Evolutionary conservation across 1,140 invertebrate genomes (phyloP).

Genomic region (Drosophila setifemur): DNA sequence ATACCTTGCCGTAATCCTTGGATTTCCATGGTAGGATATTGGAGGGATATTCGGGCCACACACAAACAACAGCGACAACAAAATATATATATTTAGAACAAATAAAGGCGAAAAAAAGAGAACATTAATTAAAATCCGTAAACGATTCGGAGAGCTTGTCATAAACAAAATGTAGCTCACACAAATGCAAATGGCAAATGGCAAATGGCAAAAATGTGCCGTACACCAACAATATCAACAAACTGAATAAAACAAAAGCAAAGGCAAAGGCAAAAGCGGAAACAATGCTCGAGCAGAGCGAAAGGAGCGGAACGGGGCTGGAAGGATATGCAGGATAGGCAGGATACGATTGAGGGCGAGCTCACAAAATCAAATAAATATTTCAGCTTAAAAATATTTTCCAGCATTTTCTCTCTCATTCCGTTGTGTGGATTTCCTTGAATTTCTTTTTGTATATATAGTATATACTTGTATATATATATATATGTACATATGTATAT

Average conservation of each 20-base stretch:
- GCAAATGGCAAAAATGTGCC: conserved; percentile 23
- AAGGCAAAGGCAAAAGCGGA: conserved; percentile 20
- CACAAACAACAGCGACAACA: too few species aligned
- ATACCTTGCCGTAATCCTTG: background rate
- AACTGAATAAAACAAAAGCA: conserved; percentile 4
- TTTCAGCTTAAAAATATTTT: conserved; percentile 64
- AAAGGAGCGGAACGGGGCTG: background rate
- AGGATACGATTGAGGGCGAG: conserved; percentile 10
- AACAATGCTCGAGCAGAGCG: conserved; percentile 26
- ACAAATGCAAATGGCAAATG: conserved; percentile 4
- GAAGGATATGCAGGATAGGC: too few species aligned
- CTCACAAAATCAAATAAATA: conserved; percentile 61
- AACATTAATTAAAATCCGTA: background rate
- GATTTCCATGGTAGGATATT: too few species aligned
- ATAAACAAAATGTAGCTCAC: conserved; percentile 16
- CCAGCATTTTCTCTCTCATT: conserved; percentile 2
- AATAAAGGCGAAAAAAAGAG: too few species aligned
- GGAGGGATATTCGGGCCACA: too few species aligned
- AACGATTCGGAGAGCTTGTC: background rate
- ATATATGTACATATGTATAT: background rate
- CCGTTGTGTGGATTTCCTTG: conserved; percentile 1
- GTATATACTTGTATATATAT: background rate
- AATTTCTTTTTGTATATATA: background rate
- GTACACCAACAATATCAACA: conserved; percentile 8
- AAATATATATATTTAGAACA: too few species aligned